These are phyloP conservation scores for Gryllus bimaculatus DNA, from an alignment of 1,140 invertebrate genomes.

Conservation along the genomic window DNA sequence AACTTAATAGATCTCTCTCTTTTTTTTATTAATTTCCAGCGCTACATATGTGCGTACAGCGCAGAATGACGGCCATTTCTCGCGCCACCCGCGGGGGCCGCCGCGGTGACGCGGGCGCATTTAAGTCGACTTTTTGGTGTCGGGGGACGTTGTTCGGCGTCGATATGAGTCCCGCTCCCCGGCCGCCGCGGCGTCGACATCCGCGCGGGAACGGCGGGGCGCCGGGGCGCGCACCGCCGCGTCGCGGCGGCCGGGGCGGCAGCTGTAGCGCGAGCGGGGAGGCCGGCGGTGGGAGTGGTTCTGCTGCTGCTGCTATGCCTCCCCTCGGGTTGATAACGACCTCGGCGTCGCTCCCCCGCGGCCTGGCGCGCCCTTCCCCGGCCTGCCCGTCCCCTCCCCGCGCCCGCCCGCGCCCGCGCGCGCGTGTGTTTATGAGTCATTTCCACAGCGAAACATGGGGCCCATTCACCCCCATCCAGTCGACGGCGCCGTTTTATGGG, in stretches of 20 bases:
- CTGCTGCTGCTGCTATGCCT: neutral
- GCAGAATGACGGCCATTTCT: neutral
- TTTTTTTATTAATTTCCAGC: neutral
- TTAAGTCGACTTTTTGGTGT: neutral
- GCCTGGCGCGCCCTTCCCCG: too few species aligned
- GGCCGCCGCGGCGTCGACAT: too few species aligned
- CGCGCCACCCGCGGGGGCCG: too few species aligned
- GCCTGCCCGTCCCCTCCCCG: too few species aligned
- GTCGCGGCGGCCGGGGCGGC: too few species aligned
- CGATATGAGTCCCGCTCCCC: neutral
- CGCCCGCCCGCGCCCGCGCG: too few species aligned
- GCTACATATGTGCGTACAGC: neutral
- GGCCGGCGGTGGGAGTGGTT: neutral
- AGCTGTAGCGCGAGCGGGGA: neutral
- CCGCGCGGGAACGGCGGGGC: too few species aligned
- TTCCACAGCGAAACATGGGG: constrained; percentile 2
- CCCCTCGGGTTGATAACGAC: neutral
- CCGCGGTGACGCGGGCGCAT: neutral
- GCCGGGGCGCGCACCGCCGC: too few species aligned
- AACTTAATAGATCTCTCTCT: neutral
- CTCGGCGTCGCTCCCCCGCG: neutral
- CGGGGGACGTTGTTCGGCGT: neutral
- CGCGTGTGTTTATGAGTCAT: constrained; percentile 1
- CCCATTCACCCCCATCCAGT: neutral
- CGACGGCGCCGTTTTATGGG: neutral